These are phyloP conservation scores for Drosophila kanekoi DNA, from an alignment of 2,888 invertebrate species.

Conservation along the genomic window DNA sequence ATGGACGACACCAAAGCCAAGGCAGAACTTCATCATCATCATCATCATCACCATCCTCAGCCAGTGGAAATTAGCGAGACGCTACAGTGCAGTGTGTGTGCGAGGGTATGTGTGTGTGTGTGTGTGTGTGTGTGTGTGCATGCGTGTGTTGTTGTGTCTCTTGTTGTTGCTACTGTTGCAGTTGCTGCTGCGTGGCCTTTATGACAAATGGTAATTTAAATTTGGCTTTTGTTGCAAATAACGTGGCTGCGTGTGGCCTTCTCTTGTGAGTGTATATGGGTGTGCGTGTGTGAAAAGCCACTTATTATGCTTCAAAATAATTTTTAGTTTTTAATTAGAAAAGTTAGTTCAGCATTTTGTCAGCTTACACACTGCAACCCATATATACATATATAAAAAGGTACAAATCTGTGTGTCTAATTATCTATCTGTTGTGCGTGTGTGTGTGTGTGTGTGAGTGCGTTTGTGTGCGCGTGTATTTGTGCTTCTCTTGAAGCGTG, in stretches of 20 bases:
- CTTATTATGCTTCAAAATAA: slow-evolving; percentile 71
- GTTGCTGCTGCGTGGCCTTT: slow-evolving; percentile 28
- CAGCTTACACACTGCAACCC: slow-evolving; percentile 7
- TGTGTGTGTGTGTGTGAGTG: slow-evolving; percentile 7
- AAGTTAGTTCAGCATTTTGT: slow-evolving; percentile 52
- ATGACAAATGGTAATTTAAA: slow-evolving; percentile 81
- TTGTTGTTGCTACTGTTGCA: slow-evolving; percentile 23
- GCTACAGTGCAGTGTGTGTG: slow-evolving; percentile 2
- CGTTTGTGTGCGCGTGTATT: not conserved
- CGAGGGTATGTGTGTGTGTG: not conserved
- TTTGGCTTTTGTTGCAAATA: slow-evolving; percentile 66
- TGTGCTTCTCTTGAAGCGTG: not conserved
- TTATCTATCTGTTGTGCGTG: slow-evolving; percentile 11
- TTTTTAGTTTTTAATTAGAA: slow-evolving; percentile 79
- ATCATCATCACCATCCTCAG: slow-evolving; percentile 5
- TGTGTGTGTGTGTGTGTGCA: slow-evolving; percentile 19
- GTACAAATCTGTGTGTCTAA: slow-evolving; percentile 1
- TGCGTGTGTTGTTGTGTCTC: slow-evolving; percentile 17
- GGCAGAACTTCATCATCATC: slow-evolving; percentile 34
- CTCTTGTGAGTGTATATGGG: not conserved
- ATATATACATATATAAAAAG: not conserved
- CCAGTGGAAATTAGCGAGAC: slow-evolving; percentile 39
- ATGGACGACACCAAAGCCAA: slow-evolving; percentile 34
- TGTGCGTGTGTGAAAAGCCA: slow-evolving; percentile 1
- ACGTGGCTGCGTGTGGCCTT: slow-evolving; percentile 3